Evolutionary conservation across 2,888 invertebrate genomes (phyloP).

Genomic region (Limnephilus lunatus): DNA sequence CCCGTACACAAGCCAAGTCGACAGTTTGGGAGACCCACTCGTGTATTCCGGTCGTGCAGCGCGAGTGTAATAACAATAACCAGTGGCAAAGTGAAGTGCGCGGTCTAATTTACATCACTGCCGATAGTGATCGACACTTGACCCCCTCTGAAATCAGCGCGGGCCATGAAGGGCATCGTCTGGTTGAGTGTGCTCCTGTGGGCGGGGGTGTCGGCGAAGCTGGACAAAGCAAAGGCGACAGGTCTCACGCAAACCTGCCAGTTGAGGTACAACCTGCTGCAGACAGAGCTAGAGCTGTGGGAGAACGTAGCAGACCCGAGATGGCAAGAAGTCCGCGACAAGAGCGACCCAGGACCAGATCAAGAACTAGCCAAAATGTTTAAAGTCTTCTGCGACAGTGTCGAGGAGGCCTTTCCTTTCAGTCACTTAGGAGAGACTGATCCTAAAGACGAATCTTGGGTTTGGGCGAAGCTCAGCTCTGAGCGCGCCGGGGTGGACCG

Average conservation of each 20-base stretch:
- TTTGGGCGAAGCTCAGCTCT: slow-evolving; percentile 81
- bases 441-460: slow-evolving; percentile 74
- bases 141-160: slow-evolving; percentile 3
- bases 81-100: not conserved
- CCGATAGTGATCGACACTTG: slow-evolving; percentile 19
- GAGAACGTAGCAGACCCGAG: slow-evolving; percentile 73
- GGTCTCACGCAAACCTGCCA: slow-evolving; percentile 77
- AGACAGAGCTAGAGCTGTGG: slow-evolving; percentile 78
- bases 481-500: slow-evolving; percentile 81
- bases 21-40: not conserved
- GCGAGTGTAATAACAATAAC: not conserved
- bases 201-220: slow-evolving; percentile 10
- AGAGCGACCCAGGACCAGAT: slow-evolving; percentile 73
- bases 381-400: slow-evolving; percentile 76
- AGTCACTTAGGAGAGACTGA: slow-evolving; percentile 68
- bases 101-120: not conserved
- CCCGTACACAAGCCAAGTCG: not conserved
- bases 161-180: slow-evolving; percentile 7
- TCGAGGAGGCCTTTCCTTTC: slow-evolving; percentile 71
- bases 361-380: slow-evolving; percentile 79
- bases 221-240: not conserved
- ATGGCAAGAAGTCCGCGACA: slow-evolving; percentile 67
- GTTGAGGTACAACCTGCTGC: slow-evolving; percentile 78
- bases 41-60: not conserved
- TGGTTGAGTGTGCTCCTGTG: slow-evolving; percentile 20